phyloP scores from a whole-genome alignment of 2,797 vertebrate genomes.

The Mormyrus proboscirostris region DNA sequence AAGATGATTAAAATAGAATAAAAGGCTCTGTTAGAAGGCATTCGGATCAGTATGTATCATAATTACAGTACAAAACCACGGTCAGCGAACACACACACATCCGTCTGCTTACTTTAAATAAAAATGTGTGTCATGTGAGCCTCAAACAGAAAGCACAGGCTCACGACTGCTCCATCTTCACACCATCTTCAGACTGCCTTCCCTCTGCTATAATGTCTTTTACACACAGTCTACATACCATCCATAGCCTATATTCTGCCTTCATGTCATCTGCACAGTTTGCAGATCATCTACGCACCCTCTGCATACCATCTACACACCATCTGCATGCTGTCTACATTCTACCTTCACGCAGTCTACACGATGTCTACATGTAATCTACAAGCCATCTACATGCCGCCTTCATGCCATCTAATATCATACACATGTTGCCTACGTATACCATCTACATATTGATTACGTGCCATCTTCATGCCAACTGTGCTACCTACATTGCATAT shows the following conservation, averaged over 20 bases:
- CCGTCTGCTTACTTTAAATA: background rate
- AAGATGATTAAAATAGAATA: background rate
- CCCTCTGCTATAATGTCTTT: background rate
- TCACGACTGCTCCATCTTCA: background rate
- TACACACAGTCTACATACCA: background rate
- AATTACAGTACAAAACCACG: slow-evolving; percentile 5
- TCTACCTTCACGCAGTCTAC: background rate
- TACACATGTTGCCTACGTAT: background rate
- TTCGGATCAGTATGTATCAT: slow-evolving; percentile 8
- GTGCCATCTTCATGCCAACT: background rate
- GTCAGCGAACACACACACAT: background rate
- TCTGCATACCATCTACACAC: background rate
- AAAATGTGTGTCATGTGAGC: background rate
- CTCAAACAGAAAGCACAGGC: background rate
- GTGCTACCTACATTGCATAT: background rate
- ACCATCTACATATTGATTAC: background rate
- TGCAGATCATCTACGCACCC: background rate
- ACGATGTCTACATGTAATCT: background rate
- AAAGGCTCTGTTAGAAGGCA: background rate
- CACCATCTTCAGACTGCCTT: background rate
- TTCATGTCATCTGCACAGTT: no score
- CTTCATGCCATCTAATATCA: background rate
- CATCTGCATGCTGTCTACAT: background rate
- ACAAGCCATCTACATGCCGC: background rate
- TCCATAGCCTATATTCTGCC: background rate